Base-by-base conservation (phyloP, 53 echinoderm and acorn worm genomes). In the Apostichopus leukothele region DNA sequence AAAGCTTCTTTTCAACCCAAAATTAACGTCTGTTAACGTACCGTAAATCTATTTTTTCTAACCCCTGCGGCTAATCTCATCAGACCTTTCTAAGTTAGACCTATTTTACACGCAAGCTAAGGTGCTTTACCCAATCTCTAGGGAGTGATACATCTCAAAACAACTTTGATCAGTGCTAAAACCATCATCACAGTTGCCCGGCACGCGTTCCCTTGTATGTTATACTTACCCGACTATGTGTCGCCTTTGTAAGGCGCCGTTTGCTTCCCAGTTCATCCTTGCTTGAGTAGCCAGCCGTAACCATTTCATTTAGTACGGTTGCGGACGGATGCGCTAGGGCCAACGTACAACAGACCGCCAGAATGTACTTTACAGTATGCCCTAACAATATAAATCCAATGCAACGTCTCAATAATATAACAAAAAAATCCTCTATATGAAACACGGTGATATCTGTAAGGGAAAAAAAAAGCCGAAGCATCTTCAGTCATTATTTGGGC, bases 21-120 rank as follows among this genome's bases (percentile, higher is more conserved):
- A 67, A 63, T 86, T 67, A 86, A 86, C 71, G 86, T 86, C 86
- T 86, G 71, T 86, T 86, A 86, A 67, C 86, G 67, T 67, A 60
- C 86, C 86, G 86, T 86, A 71, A 86, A 86, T 86, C 86, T 86
- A 86, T 86, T 86, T 86, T 39, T 86, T 86, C 20, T 81, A 81
- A 81, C 81, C 81, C 81, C 81, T 21, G 53, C 81, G 81, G 81
- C 81, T 54, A 81, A 81, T 81, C 81, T 81, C 81, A 81, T 81
- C 81, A 81, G 54, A 81, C 20, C n/a, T 5, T 9, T 8, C 54
- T 22, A 81, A 10, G 55, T 81, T 3, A 81, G 60, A 57, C 63
- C 68, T 86, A 51, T 86, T 86, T 86, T 86, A 51, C 14, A 86
- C 71, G 86, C 67, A 86, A 86, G 86, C 67, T 12, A 86, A 86